phyloP scores from a whole-genome alignment of 2,113 vertebrate genomes.

The Sterna hirundo region DNA sequence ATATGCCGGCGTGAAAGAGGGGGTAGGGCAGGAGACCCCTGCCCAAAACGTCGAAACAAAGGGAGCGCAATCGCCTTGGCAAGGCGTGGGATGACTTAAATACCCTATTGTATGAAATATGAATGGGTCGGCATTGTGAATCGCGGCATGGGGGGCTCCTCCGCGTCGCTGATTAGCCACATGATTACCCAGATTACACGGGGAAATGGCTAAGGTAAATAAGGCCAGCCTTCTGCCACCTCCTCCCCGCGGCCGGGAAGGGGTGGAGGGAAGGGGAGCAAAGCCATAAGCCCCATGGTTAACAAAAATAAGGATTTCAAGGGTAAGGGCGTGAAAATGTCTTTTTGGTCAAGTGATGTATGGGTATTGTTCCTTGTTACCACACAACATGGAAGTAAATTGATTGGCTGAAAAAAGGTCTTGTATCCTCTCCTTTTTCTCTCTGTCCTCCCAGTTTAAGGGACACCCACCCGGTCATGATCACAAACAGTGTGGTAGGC shows the following conservation, averaged over 20 bases:
- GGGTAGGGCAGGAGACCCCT: conserved; percentile 41
- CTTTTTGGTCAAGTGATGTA: conserved; percentile 58
- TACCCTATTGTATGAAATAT: conserved; percentile 93
- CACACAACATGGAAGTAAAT: not conserved
- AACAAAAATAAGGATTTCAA: conserved; percentile 56
- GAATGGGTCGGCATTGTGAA: conserved; percentile 90
- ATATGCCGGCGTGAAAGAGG: conserved; percentile 86
- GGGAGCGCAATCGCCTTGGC: conserved; percentile 80
- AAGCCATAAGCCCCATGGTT: conserved; percentile 44
- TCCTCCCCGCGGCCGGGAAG: conserved; percentile 75
- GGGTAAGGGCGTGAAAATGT: conserved; percentile 60
- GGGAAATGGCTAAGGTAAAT: conserved; percentile 90
- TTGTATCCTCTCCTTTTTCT: not conserved
- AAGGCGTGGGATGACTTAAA: conserved; percentile 91
- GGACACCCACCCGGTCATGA: not conserved
- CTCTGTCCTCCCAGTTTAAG: not conserved
- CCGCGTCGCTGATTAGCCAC: conserved; percentile 89
- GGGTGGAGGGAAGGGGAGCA: conserved; percentile 12
- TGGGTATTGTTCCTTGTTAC: conserved; percentile 38
- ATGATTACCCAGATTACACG: conserved; percentile 97
- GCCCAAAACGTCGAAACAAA: conserved; percentile 85
- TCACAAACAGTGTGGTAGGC: not conserved
- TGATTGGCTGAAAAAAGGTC: not conserved
- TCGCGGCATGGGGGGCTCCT: conserved; percentile 77
- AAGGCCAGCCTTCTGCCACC: conserved; percentile 93